Evolutionary conservation across 2,797 vertebrate genomes (phyloP), one percentile per base, ranked within the genome.

Genomic region (Tokudaia muenninki): DNA sequence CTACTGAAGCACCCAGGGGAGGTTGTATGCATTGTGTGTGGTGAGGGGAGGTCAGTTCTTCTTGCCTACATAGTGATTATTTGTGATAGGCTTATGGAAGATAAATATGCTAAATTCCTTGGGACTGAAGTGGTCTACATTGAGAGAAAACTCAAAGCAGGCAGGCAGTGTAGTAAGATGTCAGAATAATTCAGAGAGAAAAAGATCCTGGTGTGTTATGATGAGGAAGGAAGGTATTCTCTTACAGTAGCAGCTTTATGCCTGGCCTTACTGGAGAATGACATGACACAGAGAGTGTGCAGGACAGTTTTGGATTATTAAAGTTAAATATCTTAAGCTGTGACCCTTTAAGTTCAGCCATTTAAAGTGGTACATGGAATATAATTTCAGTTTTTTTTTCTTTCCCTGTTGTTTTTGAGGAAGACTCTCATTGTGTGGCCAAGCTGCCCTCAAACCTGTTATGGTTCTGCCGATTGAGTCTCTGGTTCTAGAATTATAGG

Each of bases 41-140:
- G 0, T 26, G 70, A 37, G 29, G 29, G 44, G 41, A 11, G 37
- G 34, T 55, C 34, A 34, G 8, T 10, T 83, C 2, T 52, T 72
- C 31, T 31, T 41, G 63, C 21, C 6, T 52, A 5, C 44, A n/a
- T 14, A 37, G 24, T 87, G 16, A 24, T 2, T 63, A 21, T 77
- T 95, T 96, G 31, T 84, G 31, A 3, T 94, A 94, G 79, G 80
- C 31, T 90, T 95, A 2, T 78, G 47, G 78, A 81, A 77, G 21
- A 21, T 80, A 63, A 74, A 57, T 91, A 86, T 91, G 37, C 67
- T 86, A 77, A 90, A 44, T 87, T 81, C 24, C 37, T 3, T 13
- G 10, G 44, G 47, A 57, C 4, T 22, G 19, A 74, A 26, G 50
- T 59, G 44, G 52, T 75, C 10, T 44, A 34, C 11, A 2, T 63